These are phyloP conservation scores for Erynnis tages DNA, from an alignment of 2,888 invertebrate species.

Conservation along the genomic window DNA sequence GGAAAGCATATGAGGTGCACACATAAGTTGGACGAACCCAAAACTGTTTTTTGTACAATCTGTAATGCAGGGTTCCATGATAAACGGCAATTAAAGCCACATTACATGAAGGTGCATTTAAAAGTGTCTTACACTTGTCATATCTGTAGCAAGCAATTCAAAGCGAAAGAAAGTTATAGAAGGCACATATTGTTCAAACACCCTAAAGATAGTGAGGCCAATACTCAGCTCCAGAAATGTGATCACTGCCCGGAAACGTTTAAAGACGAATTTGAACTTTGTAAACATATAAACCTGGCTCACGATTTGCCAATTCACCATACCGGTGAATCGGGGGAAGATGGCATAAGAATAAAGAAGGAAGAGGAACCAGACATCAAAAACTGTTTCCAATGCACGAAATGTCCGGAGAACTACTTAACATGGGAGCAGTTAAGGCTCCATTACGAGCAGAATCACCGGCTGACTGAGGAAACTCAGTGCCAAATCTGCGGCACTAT, in stretches of 20 bases:
- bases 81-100: constrained; percentile 63
- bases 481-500: constrained; percentile 68
- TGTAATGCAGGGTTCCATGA: constrained; percentile 69
- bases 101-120: constrained; percentile 65
- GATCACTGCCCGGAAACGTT: constrained; percentile 61
- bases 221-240: constrained; percentile 52
- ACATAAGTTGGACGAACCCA: constrained; percentile 62
- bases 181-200: constrained; percentile 66
- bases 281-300: constrained; percentile 55
- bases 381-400: constrained; percentile 60
- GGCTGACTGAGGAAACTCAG: constrained; percentile 52
- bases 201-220: constrained; percentile 36
- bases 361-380: constrained; percentile 55
- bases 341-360: constrained; percentile 46
- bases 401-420: constrained; percentile 54
- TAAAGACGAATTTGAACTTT: constrained; percentile 63
- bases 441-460: constrained; percentile 63
- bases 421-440: constrained; percentile 57
- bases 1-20: constrained; percentile 65
- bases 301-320: too few species aligned
- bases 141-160: constrained; percentile 62
- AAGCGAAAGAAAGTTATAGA: constrained; percentile 66
- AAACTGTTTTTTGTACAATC: constrained; percentile 60
- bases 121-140: constrained; percentile 65
- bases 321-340: too few species aligned